A percentile compares a stretch with the other conserved stretches of the same genome.
Evolutionary conservation across 2,113 vertebrate genomes (phyloP).

Genomic region (Ictidomys tridecemlineatus): DNA sequence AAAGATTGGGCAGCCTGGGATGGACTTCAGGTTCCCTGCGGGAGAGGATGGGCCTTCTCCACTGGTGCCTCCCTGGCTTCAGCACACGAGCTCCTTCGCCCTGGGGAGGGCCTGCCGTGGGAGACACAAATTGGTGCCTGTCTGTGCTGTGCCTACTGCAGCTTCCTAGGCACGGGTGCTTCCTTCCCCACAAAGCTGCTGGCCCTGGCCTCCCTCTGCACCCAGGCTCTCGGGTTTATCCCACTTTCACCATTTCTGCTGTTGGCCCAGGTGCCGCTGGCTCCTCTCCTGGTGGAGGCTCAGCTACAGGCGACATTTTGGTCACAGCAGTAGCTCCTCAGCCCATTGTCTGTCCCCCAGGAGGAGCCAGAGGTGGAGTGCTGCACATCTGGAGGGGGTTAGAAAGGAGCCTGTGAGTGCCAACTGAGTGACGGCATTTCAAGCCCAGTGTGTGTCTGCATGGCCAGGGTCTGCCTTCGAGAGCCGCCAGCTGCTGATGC

Average conservation of each 20-base stretch:
- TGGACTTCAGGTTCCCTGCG: no score
- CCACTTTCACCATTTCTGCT: accelerated
- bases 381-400: neutral
- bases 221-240: neutral
- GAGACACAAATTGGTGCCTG: accelerated
- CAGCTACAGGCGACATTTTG: neutral
- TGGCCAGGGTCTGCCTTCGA: neutral
- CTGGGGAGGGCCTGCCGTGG: accelerated
- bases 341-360: neutral
- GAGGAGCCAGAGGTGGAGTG: neutral
- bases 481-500: neutral
- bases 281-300: accelerated
- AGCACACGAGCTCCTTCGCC: neutral
- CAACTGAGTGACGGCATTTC: neutral
- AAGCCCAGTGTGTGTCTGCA: neutral
- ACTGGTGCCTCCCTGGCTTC: neutral
- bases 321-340: neutral
- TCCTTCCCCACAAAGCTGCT: neutral
- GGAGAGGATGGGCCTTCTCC: neutral
- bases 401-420: neutral
- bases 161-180: accelerated
- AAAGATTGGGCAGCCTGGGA: neutral
- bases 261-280: neutral
- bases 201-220: neutral
- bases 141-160: neutral